phyloP scores from a whole-genome alignment of 2,888 invertebrate genomes.

The Prosopocoilus inquinatus region DNA sequence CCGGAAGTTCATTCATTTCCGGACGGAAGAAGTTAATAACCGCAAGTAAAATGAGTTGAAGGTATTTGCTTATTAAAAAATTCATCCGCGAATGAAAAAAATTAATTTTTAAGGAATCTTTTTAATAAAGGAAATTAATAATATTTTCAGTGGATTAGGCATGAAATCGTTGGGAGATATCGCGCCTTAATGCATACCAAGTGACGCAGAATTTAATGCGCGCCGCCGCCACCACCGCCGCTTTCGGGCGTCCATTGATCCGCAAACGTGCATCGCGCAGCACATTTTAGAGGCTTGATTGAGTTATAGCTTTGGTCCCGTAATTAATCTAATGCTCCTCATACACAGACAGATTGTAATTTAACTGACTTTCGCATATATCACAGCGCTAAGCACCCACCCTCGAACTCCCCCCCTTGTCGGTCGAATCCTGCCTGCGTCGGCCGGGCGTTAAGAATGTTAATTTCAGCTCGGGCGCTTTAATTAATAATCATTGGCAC shows the following conservation, averaged over 20 bases:
- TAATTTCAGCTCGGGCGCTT: conserved; percentile 38
- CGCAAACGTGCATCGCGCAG: conserved; percentile 29
- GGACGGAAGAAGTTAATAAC: too few relatives aligned
- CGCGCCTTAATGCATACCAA: too few relatives aligned
- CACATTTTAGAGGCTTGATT: conserved; percentile 32
- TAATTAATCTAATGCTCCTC: conserved; percentile 30
- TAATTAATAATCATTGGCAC: conserved; percentile 50
- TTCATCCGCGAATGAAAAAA: too few relatives aligned
- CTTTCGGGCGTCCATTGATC: conserved; percentile 26
- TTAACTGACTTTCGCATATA: conserved; percentile 22
- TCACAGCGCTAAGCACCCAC: conserved; percentile 18
- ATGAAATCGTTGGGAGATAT: too few relatives aligned
- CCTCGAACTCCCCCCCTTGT: not conserved
- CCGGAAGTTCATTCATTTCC: too few relatives aligned
- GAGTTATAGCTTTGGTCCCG: conserved; percentile 32
- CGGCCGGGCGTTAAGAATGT: conserved; percentile 34
- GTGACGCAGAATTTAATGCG: conserved; percentile 17
- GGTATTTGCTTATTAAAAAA: too few relatives aligned
- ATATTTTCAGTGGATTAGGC: too few relatives aligned
- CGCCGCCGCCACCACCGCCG: too few relatives aligned
- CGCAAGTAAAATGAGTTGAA: too few relatives aligned
- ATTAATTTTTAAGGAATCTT: too few relatives aligned
- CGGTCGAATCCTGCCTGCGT: conserved; percentile 22
- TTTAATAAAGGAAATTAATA: too few relatives aligned
- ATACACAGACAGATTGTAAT: conserved; percentile 23